A percentile compares a stretch with the other conserved stretches of the same genome.
Evolutionary conservation across 2,797 vertebrate species (phyloP).

Genomic region (Capromys pilorides): DNA sequence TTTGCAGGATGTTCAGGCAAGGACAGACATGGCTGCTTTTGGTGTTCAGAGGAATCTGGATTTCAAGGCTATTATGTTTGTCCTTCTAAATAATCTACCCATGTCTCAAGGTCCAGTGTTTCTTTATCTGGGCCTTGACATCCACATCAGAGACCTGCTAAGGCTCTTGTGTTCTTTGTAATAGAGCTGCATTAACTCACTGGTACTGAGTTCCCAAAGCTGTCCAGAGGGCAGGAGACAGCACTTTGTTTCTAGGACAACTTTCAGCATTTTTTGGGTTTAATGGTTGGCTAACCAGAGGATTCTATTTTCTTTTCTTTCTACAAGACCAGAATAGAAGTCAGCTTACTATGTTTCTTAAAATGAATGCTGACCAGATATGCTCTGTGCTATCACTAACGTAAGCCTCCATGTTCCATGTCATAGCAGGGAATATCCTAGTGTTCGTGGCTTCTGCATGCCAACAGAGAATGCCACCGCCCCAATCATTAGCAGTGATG

Average conservation of each 20-base stretch:
- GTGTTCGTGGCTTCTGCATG: not conserved
- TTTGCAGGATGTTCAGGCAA: not conserved
- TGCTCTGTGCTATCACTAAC: not conserved
- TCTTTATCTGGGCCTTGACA: not conserved
- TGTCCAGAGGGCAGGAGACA: not conserved
- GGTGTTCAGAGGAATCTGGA: not conserved
- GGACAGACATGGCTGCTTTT: no score
- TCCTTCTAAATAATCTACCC: not conserved
- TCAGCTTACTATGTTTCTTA: not conserved
- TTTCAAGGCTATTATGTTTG: not conserved
- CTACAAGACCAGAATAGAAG: not conserved
- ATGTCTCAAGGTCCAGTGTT: not conserved
- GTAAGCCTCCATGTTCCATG: not conserved
- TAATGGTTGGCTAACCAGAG: not conserved
- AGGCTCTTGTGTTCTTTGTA: not conserved
- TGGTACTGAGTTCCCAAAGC: not conserved
- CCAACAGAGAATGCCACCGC: not conserved
- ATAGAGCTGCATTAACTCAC: not conserved
- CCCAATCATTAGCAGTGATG: not conserved
- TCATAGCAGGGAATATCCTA: not conserved
- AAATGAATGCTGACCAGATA: not conserved
- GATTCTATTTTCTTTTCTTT: not conserved
- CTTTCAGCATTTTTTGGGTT: not conserved
- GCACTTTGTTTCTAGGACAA: no score
- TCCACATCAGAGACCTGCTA: not conserved